A percentile compares a stretch with the other conserved stretches of the same genome.
phyloP scores from a whole-genome alignment of 2,113 vertebrate species.

The Stercorarius parasiticus region DNA sequence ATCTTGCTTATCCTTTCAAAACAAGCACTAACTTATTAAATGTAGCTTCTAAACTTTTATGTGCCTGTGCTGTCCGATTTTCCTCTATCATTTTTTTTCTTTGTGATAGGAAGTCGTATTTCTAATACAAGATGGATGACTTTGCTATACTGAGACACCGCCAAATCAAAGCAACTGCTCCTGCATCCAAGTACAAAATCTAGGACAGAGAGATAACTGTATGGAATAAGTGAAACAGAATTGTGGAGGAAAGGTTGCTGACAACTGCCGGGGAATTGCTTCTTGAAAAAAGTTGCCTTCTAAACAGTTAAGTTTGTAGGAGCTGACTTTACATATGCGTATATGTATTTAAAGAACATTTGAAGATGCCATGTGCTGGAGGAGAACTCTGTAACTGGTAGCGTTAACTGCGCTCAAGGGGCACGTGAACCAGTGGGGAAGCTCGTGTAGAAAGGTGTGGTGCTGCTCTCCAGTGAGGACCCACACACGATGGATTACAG shows the following conservation, averaged over 20 bases:
- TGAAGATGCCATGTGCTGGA: neutral
- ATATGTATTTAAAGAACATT: neutral
- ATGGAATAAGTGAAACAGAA: neutral
- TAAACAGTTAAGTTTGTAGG: neutral
- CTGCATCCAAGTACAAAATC: neutral
- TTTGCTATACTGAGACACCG: neutral
- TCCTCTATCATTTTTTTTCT: neutral
- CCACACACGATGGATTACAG: neutral
- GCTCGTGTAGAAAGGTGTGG: neutral
- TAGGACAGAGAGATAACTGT: neutral
- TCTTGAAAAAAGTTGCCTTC: neutral
- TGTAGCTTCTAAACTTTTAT: neutral
- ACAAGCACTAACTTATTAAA: neutral
- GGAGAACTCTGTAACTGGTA: neutral
- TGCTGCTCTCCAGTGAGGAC: neutral
- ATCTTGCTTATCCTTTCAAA: neutral
- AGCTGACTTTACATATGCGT: fast-evolving
- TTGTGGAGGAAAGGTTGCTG: slow-evolving; percentile 18
- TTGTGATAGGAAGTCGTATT: slow-evolving; percentile 8
- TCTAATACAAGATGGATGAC: slow-evolving; percentile 4
- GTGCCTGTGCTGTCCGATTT: neutral
- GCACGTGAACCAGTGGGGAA: neutral
- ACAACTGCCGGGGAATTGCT: neutral
- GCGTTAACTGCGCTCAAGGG: neutral
- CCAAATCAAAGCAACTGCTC: slow-evolving; percentile 20